Evolutionary conservation across 2,113 vertebrate genomes (phyloP), one percentile per base, ranked within the genome.

Genomic region (Chauna torquata): DNA sequence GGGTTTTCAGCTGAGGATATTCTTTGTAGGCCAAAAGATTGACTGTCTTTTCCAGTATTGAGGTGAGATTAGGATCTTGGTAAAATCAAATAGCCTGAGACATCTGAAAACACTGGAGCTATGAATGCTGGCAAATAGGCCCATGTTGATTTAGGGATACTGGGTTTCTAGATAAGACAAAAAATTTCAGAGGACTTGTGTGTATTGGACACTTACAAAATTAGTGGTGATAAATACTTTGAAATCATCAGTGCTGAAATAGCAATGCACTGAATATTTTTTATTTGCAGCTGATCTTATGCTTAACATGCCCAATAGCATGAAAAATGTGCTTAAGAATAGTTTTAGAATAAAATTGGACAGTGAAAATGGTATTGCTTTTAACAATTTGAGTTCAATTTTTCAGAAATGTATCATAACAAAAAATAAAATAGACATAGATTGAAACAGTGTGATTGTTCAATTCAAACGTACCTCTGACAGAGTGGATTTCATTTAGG

Each of bases 401-500:
- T 94, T 96, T 97, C 88, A 91, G 79, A 96, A 96, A 93, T 88
- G 24, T 80, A 80, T 90, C 97, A 65, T 75, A 86, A 93, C 64
- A 70, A 82, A 75, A 94, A 94, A 86, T 80, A 58, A 81, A 87
- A 92, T 74, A 92, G 87, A 93, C 68, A 76, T 42, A 65, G 93
- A 80, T 81, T 96, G 86, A 65, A 96, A 38, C 66, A 44, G 57
- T 76, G 80, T 89, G 64, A 90, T 85, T 58, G 94, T 94, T 97
- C 95, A 88, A 57, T 97, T 72, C 3, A 11, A 70, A 94, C 86
- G 78, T 79, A 44, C 76, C 92, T 88, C 64, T 95, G 92, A 92
- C 91, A 96, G 81, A 78, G 71, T 69, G 69, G 72, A 82, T 97
- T 95, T 96, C 83, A 95, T 97, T 96, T 96, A 96, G 77, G 95